Percentiles rank a stretch among this genome's conserved stretches.
Evolutionary conservation across 92 coral and sea anemone species (phyloP).

Genomic region (Porites evermanni): DNA sequence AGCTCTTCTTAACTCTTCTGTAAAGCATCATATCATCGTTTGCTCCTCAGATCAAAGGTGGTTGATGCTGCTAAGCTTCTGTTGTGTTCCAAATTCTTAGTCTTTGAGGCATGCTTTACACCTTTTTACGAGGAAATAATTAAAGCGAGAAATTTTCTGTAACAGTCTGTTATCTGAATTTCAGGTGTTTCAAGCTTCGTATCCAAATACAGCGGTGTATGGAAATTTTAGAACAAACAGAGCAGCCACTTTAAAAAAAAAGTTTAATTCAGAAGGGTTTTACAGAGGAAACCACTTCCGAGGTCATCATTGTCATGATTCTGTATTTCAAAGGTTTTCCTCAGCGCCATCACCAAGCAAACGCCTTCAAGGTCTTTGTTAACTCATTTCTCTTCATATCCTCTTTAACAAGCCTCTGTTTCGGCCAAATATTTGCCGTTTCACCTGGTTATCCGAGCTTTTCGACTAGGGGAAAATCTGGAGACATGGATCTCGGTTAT

Average conservation of each 20-base stretch:
- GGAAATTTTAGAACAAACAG: background rate
- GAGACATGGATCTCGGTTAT: background rate
- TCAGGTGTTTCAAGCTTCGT: slow-evolving; percentile 18
- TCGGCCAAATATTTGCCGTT: slow-evolving; percentile 22
- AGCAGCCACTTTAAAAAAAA: background rate
- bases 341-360: background rate
- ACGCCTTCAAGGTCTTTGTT: background rate
- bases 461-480: background rate
- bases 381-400: slow-evolving; percentile 12
- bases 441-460: background rate
- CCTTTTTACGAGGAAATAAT: background rate
- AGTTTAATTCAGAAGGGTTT: background rate
- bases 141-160: too few species aligned
- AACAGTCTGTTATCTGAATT: background rate
- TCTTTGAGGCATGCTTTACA: background rate
- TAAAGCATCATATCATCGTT: background rate
- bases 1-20: background rate
- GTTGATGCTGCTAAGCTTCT: background rate
- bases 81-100: background rate
- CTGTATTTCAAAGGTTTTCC: background rate
- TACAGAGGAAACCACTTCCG: background rate
- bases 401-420: slow-evolving; percentile 6
- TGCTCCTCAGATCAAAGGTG: background rate
- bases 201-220: slow-evolving; percentile 29
- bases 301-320: background rate